Conservation (phyloP, 2,113 vertebrate genomes). For the Oreochromis aureus region DNA sequence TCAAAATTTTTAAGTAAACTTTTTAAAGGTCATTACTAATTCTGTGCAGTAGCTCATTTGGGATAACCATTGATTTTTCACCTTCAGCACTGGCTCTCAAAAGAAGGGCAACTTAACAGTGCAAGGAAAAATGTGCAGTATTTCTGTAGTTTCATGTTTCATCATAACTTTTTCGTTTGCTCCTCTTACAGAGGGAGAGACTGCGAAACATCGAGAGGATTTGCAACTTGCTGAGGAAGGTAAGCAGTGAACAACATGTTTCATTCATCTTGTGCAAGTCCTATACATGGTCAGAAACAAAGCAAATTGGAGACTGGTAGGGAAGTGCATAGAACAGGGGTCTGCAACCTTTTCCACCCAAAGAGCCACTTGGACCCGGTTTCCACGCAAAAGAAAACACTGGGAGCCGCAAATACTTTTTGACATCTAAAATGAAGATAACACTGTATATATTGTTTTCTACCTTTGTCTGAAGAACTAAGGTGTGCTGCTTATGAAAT, state of each 20-base stretch:
- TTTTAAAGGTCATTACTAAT: neutral
- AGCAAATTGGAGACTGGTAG: neutral
- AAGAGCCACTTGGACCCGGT: no score
- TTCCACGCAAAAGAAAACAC: no score
- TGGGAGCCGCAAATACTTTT: no score
- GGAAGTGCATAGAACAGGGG: neutral
- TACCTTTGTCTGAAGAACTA: no score
- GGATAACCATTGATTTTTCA: neutral
- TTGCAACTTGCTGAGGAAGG: slow-evolving; percentile 95
- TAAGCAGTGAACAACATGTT: slow-evolving; percentile 48
- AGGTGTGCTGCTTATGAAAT: no score
- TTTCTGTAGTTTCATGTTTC: neutral
- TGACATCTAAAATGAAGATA: no score
- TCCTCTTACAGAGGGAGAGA: slow-evolving; percentile 82
- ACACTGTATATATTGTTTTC: no score
- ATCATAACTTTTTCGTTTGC: neutral
- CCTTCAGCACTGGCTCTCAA: neutral
- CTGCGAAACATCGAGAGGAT: slow-evolving; percentile 96
- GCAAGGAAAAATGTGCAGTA: neutral
- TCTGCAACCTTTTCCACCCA: no score
- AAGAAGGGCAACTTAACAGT: neutral
- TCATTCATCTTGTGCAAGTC: neutral
- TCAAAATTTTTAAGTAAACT: neutral
- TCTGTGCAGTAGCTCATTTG: neutral
- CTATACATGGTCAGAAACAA: neutral